Conservation (phyloP, 2,113 vertebrate species). For the Pygoscelis adeliae region DNA sequence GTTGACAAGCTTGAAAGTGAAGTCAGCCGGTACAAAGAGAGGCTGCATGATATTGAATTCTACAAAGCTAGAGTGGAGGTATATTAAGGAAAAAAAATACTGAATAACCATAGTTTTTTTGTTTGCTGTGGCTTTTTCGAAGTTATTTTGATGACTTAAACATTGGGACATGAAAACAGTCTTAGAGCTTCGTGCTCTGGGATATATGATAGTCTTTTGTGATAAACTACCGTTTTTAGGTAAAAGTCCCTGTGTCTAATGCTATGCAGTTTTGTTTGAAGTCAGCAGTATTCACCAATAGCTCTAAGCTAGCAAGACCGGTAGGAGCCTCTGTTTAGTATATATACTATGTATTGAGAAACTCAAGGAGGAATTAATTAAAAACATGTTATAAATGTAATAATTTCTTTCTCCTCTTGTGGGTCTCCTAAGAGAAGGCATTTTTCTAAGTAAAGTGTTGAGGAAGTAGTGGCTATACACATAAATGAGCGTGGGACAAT, state of each 20-base stretch:
- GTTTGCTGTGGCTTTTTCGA: background rate
- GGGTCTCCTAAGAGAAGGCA: background rate
- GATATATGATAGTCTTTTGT: background rate
- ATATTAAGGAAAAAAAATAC: background rate
- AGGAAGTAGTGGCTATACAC: background rate
- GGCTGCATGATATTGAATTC: slow-evolving; percentile 95
- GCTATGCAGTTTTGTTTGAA: background rate
- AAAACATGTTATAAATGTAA: background rate
- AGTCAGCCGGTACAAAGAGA: slow-evolving; percentile 91
- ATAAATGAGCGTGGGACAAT: background rate
- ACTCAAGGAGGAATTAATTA: background rate
- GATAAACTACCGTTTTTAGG: background rate
- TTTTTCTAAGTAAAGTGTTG: background rate
- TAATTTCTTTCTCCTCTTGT: background rate
- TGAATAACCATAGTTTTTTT: background rate
- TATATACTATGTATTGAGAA: background rate
- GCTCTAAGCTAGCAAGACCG: background rate
- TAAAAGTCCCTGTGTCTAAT: background rate
- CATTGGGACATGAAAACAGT: fast-evolving
- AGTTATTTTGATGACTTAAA: background rate
- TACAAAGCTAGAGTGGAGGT: slow-evolving; percentile 98
- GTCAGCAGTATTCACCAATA: background rate
- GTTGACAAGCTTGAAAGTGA: slow-evolving; percentile 99
- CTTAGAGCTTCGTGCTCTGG: background rate
- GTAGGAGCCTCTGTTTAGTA: background rate